These are phyloP conservation scores for Thelaira solivaga DNA, from an alignment of 2,888 invertebrate genomes.

Conservation along the genomic window DNA sequence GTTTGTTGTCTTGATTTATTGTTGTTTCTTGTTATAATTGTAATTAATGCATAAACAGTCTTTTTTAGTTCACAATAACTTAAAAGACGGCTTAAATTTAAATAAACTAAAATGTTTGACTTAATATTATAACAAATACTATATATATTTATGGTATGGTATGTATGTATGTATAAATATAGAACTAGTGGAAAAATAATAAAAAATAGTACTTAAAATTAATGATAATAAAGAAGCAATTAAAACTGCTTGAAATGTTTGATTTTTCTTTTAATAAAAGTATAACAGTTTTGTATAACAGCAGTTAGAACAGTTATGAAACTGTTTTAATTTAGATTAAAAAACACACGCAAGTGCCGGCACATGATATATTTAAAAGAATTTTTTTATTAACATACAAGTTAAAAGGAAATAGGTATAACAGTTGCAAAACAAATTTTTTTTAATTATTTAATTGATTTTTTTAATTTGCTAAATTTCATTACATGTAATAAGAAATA, in stretches of 20 bases:
- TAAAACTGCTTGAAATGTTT: slow-evolving; percentile 36
- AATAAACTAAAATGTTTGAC: slow-evolving; percentile 31
- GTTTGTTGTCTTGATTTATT: slow-evolving; percentile 4
- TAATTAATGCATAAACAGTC: slow-evolving; percentile 75
- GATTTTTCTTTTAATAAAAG: background rate
- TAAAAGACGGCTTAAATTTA: slow-evolving; percentile 64
- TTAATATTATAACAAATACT: slow-evolving; percentile 47
- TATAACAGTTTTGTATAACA: slow-evolving; percentile 23
- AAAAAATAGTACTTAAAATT: slow-evolving; percentile 32
- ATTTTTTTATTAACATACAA: too few species aligned
- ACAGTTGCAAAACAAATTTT: too few species aligned
- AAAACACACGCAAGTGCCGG: too few species aligned
- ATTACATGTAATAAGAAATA: too few species aligned
- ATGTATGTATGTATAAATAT: too few species aligned
- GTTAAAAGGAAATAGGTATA: too few species aligned
- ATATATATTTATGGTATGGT: too few species aligned
- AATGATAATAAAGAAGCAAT: slow-evolving; percentile 47
- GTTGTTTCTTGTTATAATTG: slow-evolving; percentile 48
- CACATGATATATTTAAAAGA: too few species aligned
- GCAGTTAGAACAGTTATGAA: slow-evolving; percentile 5
- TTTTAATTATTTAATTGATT: too few species aligned
- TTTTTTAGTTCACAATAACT: slow-evolving; percentile 73
- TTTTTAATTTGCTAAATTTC: too few species aligned
- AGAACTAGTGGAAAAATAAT: slow-evolving; percentile 37
- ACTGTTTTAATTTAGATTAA: background rate